Base-by-base conservation (phyloP, 1,140 invertebrate species). In the Heliconius congener region DNA sequence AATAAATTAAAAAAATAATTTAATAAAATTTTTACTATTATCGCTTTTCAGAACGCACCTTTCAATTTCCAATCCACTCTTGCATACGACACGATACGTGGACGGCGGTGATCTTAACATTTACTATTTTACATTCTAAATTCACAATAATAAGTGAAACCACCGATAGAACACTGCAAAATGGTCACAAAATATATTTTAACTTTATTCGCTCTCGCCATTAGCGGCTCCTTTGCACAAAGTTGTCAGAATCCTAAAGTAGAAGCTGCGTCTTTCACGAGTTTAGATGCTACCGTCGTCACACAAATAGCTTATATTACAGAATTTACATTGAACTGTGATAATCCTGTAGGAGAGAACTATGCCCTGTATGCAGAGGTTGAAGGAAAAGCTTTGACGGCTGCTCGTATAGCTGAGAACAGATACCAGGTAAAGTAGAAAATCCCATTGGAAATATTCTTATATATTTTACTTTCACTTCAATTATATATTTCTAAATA, bases 231-330 rank as follows among this genome's bases (percentile, higher is more conserved):
- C 1, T 84, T 82, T 11, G 90, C 86, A n/a, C 83, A 91, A 78
- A 90, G 91, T 72, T 97, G 96, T 86, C 90, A 94, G 86, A 95
- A 96, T 93, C 95, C 96, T 85, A 94, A 97, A 92, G 96, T 97
- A 13, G 95, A 95, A 78, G 95, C 96, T 3, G 96, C 95, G 27
- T 96, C 96, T 0, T 99, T 99, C 94, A 98, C 98, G 71, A 99
- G 98, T 8, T 96, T 97, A 90, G 98, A 99, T 96, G 98, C 97
- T 8, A 99, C 98, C 71, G 96, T 99, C 79, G 96, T 99, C 2
- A 97, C 97, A 71, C 96, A 97, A 87, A 96, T 98, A 81, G 97
- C 97, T 1, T 97, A 97, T 90, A 96, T 97, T 52, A 96, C 96
- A 18, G 97, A 98, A 91, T 97, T 98, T 87, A 95, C 95, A 2